Conservation (phyloP, 2,888 invertebrate genomes). For the Meandrusa payeni region DNA sequence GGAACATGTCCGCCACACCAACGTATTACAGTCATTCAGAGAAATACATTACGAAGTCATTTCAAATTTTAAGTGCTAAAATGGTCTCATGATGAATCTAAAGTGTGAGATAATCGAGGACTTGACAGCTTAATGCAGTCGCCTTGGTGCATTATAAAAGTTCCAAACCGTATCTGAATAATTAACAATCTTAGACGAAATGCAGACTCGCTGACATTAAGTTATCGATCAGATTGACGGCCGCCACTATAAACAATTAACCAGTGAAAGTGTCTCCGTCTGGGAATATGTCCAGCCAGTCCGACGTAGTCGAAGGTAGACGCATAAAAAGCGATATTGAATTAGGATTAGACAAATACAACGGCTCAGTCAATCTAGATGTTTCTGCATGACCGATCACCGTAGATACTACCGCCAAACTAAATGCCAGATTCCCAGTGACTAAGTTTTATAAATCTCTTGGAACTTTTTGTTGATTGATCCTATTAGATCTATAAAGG, state of each 20-base stretch:
- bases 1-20: not conserved
- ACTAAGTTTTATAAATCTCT: constrained; percentile 41
- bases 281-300: constrained; percentile 42
- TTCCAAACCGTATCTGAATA: constrained; percentile 40
- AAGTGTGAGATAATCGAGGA: constrained; percentile 51
- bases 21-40: constrained; percentile 17
- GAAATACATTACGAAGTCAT: constrained; percentile 29
- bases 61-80: constrained; percentile 31
- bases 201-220: constrained; percentile 71
- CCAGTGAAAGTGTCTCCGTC: constrained; percentile 63
- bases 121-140: constrained; percentile 59
- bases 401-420: constrained; percentile 58
- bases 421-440: constrained; percentile 80
- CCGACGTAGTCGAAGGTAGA: constrained; percentile 55
- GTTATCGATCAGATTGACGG: constrained; percentile 54
- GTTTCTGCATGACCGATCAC: constrained; percentile 72
- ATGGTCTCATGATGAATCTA: constrained; percentile 35
- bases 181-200: constrained; percentile 54
- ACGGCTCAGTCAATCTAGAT: constrained; percentile 73
- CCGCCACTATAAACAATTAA: constrained; percentile 65
- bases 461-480: constrained; percentile 35
- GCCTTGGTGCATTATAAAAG: constrained; percentile 36
- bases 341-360: constrained; percentile 75
- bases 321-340: constrained; percentile 67
- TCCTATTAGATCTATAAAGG: constrained; percentile 26